Base-by-base conservation (phyloP, 2,797 vertebrate species). In the Gallinago stenura region DNA sequence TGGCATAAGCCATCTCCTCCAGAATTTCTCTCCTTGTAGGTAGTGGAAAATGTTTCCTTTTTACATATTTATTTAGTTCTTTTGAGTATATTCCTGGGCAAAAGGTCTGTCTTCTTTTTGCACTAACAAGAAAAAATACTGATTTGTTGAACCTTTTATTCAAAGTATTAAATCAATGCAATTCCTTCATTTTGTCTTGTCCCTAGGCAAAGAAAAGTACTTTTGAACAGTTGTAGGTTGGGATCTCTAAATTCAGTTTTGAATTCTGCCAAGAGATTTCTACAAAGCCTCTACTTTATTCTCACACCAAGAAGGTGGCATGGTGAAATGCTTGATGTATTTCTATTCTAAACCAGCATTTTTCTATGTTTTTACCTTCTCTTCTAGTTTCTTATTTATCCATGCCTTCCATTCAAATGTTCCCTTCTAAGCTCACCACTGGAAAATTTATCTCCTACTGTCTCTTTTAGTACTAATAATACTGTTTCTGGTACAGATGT, bases 1-100 rank as follows among this genome's bases (percentile, higher is more conserved):
- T 96, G 62, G 64, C 81, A 90, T 89, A 92, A 96, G 77, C 48
- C 83, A 96, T 77, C 51, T 96, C 77, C 86, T 92, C 73, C 94
- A 96, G 88, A 97, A 92, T 92, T 94, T 95, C 77, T 90, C 70
- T 93, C 58, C 77, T 94, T 93, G 69, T 88, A 97, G 85, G 93
- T 89, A 97, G 93, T 94, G 96, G 95, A 95, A 97, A 97, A 95
- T 84, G 88, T 95, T 95, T 96, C 94, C 85, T 93, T 94, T 95
- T 80, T 60, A 95, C 86, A 85, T 94, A 94, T 95, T 95, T 96
- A 93, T 93, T 96, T 93, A 94, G 93, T 84, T 90, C 46, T 92
- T 94, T 87, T 84, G 60, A 92, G 81, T 62, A 76, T 83, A 86
- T 91, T 94, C 56, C 48, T 64, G 43, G 56, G 88, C 56, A 95